A percentile compares a stretch with the other conserved stretches of the same genome.
Evolutionary conservation across 2,113 vertebrate genomes (phyloP).

Genomic region (Mastomys natalensis): DNA sequence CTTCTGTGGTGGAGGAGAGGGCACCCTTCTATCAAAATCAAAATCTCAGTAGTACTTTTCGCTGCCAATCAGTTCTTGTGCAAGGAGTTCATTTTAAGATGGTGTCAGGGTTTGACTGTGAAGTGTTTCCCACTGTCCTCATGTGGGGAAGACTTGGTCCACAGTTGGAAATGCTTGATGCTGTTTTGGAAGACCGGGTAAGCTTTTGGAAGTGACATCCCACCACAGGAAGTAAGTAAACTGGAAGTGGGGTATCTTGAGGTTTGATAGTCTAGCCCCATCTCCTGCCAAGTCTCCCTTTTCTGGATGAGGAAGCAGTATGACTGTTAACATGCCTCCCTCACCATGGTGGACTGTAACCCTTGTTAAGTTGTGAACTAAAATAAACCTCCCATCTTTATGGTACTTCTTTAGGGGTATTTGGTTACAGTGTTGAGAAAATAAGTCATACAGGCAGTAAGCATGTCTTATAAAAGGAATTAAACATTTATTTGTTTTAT

Average conservation of each 20-base stretch:
- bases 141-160: background rate
- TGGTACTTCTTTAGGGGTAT: background rate
- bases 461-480: slow-evolving; percentile 24
- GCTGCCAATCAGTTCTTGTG: background rate
- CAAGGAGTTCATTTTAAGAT: background rate
- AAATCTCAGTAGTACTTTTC: slow-evolving; percentile 41
- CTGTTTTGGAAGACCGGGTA: background rate
- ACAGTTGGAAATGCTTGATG: background rate
- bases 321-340: background rate
- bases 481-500: slow-evolving; percentile 8
- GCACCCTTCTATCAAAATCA: slow-evolving; percentile 6
- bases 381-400: background rate
- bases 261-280: background rate
- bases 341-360: background rate
- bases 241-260: background rate
- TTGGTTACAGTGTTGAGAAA: background rate
- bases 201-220: background rate
- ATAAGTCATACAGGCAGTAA: background rate
- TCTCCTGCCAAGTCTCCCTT: background rate
- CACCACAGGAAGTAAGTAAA: background rate
- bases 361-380: background rate
- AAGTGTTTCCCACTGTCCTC: background rate
- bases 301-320: background rate
- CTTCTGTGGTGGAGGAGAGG: background rate
- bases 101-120: background rate